Evolutionary conservation across 2,888 invertebrate genomes (phyloP), one percentile per base, ranked within the genome.

Genomic region (Meiosimyza platycephala): DNA sequence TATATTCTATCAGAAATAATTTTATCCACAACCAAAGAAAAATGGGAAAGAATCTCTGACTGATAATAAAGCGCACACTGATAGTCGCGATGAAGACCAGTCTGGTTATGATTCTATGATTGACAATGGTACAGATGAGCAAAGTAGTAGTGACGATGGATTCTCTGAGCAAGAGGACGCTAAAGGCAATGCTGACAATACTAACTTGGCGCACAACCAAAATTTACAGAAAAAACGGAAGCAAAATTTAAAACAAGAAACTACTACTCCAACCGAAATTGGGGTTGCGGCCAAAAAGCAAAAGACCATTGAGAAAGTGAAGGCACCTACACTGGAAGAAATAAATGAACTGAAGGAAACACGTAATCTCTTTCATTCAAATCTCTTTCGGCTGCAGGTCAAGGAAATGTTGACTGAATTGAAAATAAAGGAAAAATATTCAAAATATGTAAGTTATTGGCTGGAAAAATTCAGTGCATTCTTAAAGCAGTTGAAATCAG

Each of bases 341-440:
- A 86, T 97, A 48, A 94, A 93, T 84, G 90, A 93, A 72, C 88
- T 96, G 0, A 91, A 92, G 73, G 95, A 96, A 87, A 95, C 95
- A 0, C 94, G 95, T 83, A 94, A 92, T 83, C 88, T 95, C 5
- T 96, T 94, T 81, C 94, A 95, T 84, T 96, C 95, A 0, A 95
- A 95, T 85, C 88, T 97, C 48, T 95, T 96, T 83, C 90, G 95
- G 50, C 86, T 96, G 75, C 96, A 95, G 90, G 92, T 95, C 40
- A 92, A 94, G 71, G 94, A 95, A 87, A 89, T 95, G 82, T 85
- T 95, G 0, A 88, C 89, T 73, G 94, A 94, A 88, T 89, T 94
- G 0, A 90, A 90, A 82, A 83, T 94, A 0, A 94, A 93, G 82
- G 89, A 90, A 54, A 93, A 93, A 85, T 90, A 84, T 59, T 81